Percentiles rank a stretch among this genome's conserved stretches.
Conservation (phyloP, 2,113 vertebrate species). For the Procapra przewalskii region DNA sequence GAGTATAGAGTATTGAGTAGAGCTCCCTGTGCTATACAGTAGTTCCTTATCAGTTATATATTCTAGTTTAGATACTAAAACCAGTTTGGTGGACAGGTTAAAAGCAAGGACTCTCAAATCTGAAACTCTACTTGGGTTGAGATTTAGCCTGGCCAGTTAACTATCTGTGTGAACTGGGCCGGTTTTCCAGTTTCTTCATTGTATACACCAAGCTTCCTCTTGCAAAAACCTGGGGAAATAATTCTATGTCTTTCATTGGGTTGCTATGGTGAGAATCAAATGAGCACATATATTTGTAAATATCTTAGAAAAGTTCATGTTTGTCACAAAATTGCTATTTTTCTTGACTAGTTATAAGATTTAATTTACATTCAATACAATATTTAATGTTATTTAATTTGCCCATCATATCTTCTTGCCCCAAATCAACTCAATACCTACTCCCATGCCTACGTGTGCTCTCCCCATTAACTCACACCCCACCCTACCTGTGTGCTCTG, state of each 20-base stretch:
- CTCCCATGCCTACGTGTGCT: not conserved
- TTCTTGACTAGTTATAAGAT: not conserved
- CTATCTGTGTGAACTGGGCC: not conserved
- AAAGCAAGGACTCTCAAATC: not conserved
- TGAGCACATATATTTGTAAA: not conserved
- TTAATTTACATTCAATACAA: not conserved
- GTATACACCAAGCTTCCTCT: not conserved
- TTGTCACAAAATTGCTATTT: not conserved
- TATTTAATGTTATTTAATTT: conserved; percentile 20
- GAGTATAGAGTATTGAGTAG: not conserved
- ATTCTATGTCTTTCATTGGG: not conserved
- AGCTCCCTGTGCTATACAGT: not conserved
- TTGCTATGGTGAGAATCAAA: not conserved
- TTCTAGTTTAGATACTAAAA: not conserved
- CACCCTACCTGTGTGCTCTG: not conserved
- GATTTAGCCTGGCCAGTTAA: not conserved
- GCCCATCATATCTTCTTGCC: not conserved
- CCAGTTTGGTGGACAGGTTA: not conserved
- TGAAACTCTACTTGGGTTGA: not conserved
- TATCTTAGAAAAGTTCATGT: not conserved
- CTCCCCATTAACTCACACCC: not conserved
- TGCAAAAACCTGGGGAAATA: not conserved
- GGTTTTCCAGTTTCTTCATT: not conserved
- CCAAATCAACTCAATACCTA: not conserved
- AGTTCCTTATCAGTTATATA: not conserved